Conservation (phyloP, 2,888 invertebrate species). For the Agriopis leucophaearia region DNA sequence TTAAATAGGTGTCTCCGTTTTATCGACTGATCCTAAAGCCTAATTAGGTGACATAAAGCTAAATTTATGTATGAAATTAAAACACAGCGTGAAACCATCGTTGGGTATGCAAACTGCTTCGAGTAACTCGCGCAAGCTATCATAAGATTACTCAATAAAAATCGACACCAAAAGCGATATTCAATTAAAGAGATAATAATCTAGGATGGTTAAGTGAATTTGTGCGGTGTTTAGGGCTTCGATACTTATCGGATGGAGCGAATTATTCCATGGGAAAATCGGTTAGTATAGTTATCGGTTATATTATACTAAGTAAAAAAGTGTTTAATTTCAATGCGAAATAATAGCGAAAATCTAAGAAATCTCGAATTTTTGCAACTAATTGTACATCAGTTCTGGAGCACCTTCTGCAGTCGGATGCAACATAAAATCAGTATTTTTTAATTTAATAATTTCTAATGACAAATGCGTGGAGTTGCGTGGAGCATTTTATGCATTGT, state of each 20-base stretch:
- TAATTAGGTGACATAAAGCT: conserved; percentile 25
- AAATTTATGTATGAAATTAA: conserved; percentile 26
- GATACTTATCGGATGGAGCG: conserved; percentile 39
- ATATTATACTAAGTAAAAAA: too few species aligned
- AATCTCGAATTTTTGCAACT: too few species aligned
- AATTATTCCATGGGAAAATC: conserved; percentile 11
- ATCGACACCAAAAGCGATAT: conserved; percentile 59
- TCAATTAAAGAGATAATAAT: conserved; percentile 66
- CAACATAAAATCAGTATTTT: too few species aligned
- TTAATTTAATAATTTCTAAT: too few species aligned
- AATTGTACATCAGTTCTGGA: too few species aligned
- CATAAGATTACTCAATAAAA: conserved; percentile 51
- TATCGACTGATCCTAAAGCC: conserved; percentile 15
- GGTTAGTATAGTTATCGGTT: neutral
- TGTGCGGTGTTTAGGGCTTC: conserved; percentile 46
- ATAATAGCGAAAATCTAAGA: too few species aligned
- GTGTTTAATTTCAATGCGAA: too few species aligned
- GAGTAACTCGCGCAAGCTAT: conserved; percentile 29
- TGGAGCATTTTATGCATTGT: too few species aligned
- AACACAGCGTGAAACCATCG: conserved; percentile 29
- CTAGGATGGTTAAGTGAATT: conserved; percentile 49
- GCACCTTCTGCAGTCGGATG: too few species aligned
- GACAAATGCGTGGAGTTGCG: too few species aligned
- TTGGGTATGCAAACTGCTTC: conserved; percentile 32
- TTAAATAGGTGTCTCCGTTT: conserved; percentile 17